Percentiles rank a stretch among this genome's conserved stretches.
Evolutionary conservation across 2,113 vertebrate species (phyloP).

Genomic region (Nycticryphes semicollaris): DNA sequence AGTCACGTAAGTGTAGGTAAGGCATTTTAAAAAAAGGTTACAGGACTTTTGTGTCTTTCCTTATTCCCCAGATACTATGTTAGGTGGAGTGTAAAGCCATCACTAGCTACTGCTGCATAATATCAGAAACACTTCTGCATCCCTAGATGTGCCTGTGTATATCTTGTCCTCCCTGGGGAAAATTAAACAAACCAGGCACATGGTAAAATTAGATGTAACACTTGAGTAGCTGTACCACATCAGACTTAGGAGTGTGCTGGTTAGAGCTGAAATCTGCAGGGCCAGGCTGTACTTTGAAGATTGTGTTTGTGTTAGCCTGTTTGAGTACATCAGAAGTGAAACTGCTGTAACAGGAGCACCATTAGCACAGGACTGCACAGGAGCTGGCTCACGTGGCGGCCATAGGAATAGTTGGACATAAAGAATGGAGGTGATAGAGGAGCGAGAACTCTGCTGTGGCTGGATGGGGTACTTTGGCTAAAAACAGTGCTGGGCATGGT

Average conservation of each 20-base stretch:
- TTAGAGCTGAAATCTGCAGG: neutral
- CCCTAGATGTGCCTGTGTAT: neutral
- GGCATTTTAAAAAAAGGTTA: neutral
- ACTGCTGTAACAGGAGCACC: neutral
- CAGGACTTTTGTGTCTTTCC: neutral
- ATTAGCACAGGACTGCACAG: neutral
- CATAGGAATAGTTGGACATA: neutral
- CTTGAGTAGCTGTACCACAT: too few relatives aligned
- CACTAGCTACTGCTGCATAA: neutral
- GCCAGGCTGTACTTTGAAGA: neutral
- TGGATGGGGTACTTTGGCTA: neutral
- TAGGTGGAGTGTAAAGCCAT: neutral
- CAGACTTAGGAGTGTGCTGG: neutral
- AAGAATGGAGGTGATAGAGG: neutral
- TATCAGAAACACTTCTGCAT: neutral
- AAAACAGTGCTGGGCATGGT: rapidly evolving
- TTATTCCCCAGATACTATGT: neutral
- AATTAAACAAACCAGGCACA: neutral
- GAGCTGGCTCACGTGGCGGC: neutral
- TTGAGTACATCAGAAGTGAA: neutral
- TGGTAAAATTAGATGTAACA: too few relatives aligned
- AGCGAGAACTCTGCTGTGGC: neutral
- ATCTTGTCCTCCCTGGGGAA: neutral
- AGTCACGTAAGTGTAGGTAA: neutral
- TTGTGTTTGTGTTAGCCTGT: neutral